phyloP scores from a whole-genome alignment of 2,113 vertebrate genomes.

The Trichomycterus rosablanca region DNA sequence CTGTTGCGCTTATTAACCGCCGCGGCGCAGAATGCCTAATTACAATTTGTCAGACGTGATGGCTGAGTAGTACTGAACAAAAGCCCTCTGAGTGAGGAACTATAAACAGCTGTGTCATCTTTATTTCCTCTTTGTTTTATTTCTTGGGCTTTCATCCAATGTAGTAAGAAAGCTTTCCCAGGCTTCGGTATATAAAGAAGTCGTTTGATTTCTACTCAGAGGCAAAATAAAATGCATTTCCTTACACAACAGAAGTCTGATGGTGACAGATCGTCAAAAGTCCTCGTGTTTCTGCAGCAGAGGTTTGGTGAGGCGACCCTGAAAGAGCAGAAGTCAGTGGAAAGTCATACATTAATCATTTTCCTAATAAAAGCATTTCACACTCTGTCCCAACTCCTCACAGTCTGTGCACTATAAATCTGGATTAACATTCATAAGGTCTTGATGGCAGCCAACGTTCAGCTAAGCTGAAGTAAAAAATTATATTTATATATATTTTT shows the following conservation, averaged over 20 bases:
- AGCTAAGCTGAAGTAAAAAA: background rate
- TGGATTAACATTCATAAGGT: slow-evolving; percentile 14
- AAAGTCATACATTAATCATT: slow-evolving; percentile 28
- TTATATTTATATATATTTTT: background rate
- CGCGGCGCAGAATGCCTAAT: slow-evolving; percentile 18
- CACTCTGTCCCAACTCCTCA: slow-evolving; percentile 18
- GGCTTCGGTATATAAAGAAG: no score
- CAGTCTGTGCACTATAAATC: slow-evolving; percentile 11
- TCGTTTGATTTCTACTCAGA: no score
- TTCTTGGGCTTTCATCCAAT: background rate
- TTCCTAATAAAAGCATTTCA: slow-evolving; percentile 17
- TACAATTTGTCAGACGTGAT: slow-evolving; percentile 33
- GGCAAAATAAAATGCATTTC: background rate
- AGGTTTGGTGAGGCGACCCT: slow-evolving; percentile 10
- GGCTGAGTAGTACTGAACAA: slow-evolving; percentile 11
- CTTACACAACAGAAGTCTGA: slow-evolving; percentile 20
- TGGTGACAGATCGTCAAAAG: slow-evolving; percentile 9
- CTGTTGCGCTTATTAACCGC: slow-evolving; percentile 12
- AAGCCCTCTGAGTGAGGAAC: slow-evolving; percentile 9
- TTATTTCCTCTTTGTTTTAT: background rate
- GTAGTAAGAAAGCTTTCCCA: no score
- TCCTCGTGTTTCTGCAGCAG: slow-evolving; percentile 15
- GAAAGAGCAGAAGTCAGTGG: slow-evolving; percentile 13
- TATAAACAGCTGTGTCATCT: background rate
- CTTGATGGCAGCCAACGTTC: background rate